Base-by-base conservation (phyloP, 2,888 invertebrate species). In the Eucera pruinosa region DNA sequence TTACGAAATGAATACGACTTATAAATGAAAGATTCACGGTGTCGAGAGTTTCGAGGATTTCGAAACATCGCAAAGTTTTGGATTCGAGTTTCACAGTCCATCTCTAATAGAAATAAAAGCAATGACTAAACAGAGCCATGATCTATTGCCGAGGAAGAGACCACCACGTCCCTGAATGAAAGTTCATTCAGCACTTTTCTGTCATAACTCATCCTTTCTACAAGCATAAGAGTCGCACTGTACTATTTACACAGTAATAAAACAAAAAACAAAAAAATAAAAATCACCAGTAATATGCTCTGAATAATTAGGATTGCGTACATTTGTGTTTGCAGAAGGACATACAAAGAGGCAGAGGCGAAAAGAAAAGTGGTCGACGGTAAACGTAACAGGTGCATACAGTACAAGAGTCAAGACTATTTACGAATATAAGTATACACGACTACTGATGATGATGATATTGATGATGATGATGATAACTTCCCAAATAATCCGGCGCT, bases 361-460 rank as follows among this genome's bases (percentile, higher is more conserved):
- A 77, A 77, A 66, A 52, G 72, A 67, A 79, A 78, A 72, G 58
- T 68, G 89, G 86, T 89, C 87, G 89, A 86, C 88, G 88, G 87
- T 91, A 91, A 89, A 90, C 88, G 87, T 89, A 89, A 89, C 89
- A 87, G 89, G 89, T 91, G 90, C 87, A 87, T 86, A 88, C 78
- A 80, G 89, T 89, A 88, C 90, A 89, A 88, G 89, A 90, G 87
- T 86, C 89, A 89, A 92, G 91, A 91, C 90, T 91, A 91, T 88
- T 86, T 89, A 89, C 90, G 86, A 86, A 47, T 75, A 73, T 66
- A 73, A 75, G 73, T 66, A 73, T 61, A 75, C 13, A 73, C 45
- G 60, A 75, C 52, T 55, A 66, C 20, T 23, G 60, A 7, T 75
- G n/a, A n/a, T n/a, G n/a, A n/a, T n/a, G n/a, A n/a, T n/a, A n/a